phyloP scores from a whole-genome alignment of 2,888 invertebrate species.

The Drosophila picticornis region DNA sequence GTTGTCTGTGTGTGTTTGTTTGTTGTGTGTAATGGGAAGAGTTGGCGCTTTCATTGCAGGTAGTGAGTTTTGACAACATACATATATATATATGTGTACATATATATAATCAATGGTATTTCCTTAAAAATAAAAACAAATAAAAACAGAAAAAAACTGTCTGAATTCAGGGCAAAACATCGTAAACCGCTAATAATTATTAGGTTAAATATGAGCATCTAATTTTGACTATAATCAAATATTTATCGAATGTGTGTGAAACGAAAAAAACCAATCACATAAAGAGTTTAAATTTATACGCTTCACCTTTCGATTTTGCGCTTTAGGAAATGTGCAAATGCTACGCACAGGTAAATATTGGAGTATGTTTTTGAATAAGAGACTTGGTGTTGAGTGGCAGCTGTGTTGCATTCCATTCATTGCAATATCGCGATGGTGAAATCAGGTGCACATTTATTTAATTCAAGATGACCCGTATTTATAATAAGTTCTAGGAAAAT shows the following conservation, averaged over 20 bases:
- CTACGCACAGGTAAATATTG: constrained; percentile 2
- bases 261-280: constrained; percentile 26
- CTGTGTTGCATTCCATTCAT: background rate
- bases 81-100: background rate
- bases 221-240: constrained; percentile 53
- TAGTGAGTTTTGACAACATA: background rate
- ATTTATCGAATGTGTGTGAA: constrained; percentile 67
- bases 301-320: constrained; percentile 31
- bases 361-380: constrained; percentile 5
- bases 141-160: constrained; percentile 17
- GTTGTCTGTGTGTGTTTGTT: background rate
- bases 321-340: constrained; percentile 28
- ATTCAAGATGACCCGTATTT: too few species aligned
- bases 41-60: background rate
- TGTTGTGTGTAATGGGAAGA: constrained; percentile 1
- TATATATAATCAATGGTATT: background rate
- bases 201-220: constrained; percentile 58
- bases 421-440: background rate
- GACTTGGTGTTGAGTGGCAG: background rate
- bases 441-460: background rate
- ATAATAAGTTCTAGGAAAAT: background rate
- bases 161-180: constrained; percentile 47
- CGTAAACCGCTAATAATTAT: constrained; percentile 58
- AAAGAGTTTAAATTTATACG: constrained; percentile 30
- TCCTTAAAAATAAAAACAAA: constrained; percentile 1